Conservation (phyloP, 2,797 vertebrate genomes). For the Anabas testudineus region DNA sequence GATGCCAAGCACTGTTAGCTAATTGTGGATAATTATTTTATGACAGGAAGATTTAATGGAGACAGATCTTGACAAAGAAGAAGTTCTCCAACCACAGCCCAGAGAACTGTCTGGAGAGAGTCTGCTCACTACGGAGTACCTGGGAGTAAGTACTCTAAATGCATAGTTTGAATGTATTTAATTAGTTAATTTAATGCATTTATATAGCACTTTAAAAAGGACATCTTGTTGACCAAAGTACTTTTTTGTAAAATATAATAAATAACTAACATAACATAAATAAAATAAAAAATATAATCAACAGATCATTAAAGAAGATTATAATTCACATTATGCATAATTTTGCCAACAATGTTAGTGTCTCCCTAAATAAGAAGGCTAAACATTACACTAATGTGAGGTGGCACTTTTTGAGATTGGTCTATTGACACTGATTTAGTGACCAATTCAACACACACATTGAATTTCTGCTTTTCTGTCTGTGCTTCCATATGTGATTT, state of each 20-base stretch:
- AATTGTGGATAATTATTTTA: conserved; percentile 13
- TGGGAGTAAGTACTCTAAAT: conserved; percentile 87
- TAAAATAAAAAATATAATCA: background rate
- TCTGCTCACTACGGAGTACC: conserved; percentile 93
- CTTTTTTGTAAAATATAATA: too few species aligned
- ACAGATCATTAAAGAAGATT: background rate
- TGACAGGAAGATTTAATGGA: conserved; percentile 90
- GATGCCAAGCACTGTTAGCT: conserved; percentile 20
- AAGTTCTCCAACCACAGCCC: conserved; percentile 89
- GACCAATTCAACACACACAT: too few species aligned
- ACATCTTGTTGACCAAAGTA: too few species aligned
- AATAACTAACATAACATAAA: too few species aligned
- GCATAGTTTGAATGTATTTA: background rate
- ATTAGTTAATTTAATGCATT: too few species aligned
- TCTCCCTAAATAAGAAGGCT: background rate
- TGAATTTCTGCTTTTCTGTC: too few species aligned
- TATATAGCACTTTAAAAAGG: too few species aligned
- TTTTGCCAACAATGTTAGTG: background rate
- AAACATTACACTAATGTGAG: too few species aligned
- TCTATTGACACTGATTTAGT: too few species aligned
- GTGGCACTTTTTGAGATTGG: too few species aligned
- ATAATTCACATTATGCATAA: background rate
- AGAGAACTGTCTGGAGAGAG: conserved; percentile 93
- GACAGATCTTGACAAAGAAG: conserved; percentile 91
- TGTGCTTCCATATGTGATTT: too few species aligned